A percentile compares a stretch with the other conserved stretches of the same genome.
Evolutionary conservation across 1,140 invertebrate genomes (phyloP).

Genomic region (Penaeus japonicus): DNA sequence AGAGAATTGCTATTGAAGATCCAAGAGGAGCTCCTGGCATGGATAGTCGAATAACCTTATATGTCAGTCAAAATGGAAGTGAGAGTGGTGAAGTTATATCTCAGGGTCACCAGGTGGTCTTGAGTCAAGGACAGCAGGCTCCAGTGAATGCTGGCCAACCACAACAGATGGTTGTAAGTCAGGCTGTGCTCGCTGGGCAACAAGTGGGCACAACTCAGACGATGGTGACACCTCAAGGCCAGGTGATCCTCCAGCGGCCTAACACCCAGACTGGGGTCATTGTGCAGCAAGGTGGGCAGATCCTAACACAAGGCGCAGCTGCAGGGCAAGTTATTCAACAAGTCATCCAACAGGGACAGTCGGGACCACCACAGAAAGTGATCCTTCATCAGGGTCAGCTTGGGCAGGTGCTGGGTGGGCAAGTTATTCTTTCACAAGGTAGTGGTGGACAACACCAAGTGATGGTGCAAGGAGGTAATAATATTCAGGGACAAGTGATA

Average conservation of each 20-base stretch:
- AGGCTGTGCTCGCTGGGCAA: constrained; percentile 27
- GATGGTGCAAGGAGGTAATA: constrained; percentile 43
- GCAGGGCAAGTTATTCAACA: constrained; percentile 53
- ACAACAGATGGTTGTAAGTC: constrained; percentile 44
- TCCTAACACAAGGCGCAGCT: constrained; percentile 40
- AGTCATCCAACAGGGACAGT: constrained; percentile 50
- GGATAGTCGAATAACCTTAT: constrained; percentile 56
- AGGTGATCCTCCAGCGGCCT: constrained; percentile 49
- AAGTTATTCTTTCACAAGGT: constrained; percentile 56
- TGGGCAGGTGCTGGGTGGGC: constrained; percentile 53
- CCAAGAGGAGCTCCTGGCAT: constrained; percentile 24
- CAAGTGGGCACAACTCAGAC: constrained; percentile 47
- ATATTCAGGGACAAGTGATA: constrained; percentile 53
- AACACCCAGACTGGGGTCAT: constrained; percentile 36
- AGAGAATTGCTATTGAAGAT: constrained; percentile 57
- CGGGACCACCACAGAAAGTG: constrained; percentile 56
- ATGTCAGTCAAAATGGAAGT: constrained; percentile 58
- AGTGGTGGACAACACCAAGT: constrained; percentile 53
- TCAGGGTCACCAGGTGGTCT: constrained; percentile 54
- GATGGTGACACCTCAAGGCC: constrained; percentile 46
- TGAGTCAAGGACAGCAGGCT: constrained; percentile 48
- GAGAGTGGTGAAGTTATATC: constrained; percentile 52
- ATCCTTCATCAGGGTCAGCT: constrained; percentile 54
- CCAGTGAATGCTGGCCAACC: neutral
- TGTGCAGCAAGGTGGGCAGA: constrained; percentile 51